phyloP scores from a whole-genome alignment of 2,888 invertebrate genomes.

The Tortricodes alternella region DNA sequence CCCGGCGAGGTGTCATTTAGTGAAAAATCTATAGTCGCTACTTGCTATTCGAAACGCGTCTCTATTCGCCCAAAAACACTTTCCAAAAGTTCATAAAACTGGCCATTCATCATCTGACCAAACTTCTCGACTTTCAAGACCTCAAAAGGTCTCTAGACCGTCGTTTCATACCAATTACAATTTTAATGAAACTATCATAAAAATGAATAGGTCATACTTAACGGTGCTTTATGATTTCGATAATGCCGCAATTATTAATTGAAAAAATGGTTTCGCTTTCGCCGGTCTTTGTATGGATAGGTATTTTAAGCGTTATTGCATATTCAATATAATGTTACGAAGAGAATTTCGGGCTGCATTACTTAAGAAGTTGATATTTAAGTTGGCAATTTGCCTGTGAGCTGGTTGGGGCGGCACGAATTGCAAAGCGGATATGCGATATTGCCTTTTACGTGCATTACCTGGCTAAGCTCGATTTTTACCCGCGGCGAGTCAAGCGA shows the following conservation, averaged over 20 bases:
- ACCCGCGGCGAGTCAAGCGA: background rate
- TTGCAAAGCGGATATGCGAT: constrained; percentile 1
- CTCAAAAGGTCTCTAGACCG: constrained; percentile 1
- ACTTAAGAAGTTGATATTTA: constrained; percentile 12
- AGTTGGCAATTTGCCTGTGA: constrained; percentile 3
- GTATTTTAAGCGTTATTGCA: constrained; percentile 13
- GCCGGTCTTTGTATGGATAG: constrained; percentile 20
- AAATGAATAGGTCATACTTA: constrained; percentile 25
- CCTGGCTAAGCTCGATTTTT: background rate
- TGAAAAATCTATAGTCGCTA: no score
- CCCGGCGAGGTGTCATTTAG: no score
- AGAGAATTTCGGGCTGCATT: constrained; percentile 4
- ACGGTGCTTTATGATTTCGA: constrained; percentile 11
- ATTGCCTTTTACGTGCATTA: constrained; percentile 6
- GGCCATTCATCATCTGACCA: background rate
- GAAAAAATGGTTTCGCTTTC: constrained; percentile 22
- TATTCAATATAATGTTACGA: background rate
- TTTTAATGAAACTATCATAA: constrained; percentile 29
- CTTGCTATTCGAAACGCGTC: no score
- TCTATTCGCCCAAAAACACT: no score
- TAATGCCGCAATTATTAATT: constrained; percentile 10
- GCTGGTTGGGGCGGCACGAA: constrained; percentile 8
- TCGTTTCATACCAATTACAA: constrained; percentile 21
- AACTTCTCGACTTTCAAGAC: background rate
- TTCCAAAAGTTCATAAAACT: background rate